Evolutionary conservation across 2,797 vertebrate species (phyloP), one percentile per base, ranked within the genome.

Genomic region (Sparus aurata): DNA sequence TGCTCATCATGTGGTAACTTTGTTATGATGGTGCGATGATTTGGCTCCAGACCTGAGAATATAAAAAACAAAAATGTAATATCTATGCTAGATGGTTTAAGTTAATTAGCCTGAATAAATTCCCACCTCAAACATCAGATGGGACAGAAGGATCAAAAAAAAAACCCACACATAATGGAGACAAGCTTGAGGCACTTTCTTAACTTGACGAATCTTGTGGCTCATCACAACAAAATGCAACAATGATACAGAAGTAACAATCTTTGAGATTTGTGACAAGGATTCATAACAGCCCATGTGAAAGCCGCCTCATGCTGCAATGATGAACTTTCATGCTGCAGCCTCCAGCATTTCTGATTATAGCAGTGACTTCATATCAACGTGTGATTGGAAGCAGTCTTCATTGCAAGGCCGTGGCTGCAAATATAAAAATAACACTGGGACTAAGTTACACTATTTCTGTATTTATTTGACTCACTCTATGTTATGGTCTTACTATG

Each of bases 1-100:
- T 95, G 34, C 94, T 96, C 97, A 97, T 98, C 84, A 85, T 82
- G 76, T 90, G 38, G 84, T 55, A 66, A 78, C 68, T 83, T 85
- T 84, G 69, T 45, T 74, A 30, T 69, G 76, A 64, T 53, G 49
- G 27, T 79, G 62, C 62, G 70, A 38, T 52, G 61, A 77, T 79
- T 34, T 59, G 64, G 57, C 83, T 87, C 73, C 73, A 80, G 59
- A 91, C 85, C 95, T 96, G 80, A 46, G 17, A 83, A 77, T 2
- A 77, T 12, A 64, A 68, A 78, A 80, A 52, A 63, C 8, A 63
- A 68, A 17, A 72, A 68, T 50, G 55, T 62, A 30, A n/a, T 5
- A 30, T 58, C 12, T n/a, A 38, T 23, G 4, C 45, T 46, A 46
- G 1, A 46, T 15, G 12, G 15, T 46, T 46, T 13, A 46, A 46